These are phyloP conservation scores for Meriones psammophilus DNA, from an alignment of 2,797 vertebrate species.

Conservation along the genomic window DNA sequence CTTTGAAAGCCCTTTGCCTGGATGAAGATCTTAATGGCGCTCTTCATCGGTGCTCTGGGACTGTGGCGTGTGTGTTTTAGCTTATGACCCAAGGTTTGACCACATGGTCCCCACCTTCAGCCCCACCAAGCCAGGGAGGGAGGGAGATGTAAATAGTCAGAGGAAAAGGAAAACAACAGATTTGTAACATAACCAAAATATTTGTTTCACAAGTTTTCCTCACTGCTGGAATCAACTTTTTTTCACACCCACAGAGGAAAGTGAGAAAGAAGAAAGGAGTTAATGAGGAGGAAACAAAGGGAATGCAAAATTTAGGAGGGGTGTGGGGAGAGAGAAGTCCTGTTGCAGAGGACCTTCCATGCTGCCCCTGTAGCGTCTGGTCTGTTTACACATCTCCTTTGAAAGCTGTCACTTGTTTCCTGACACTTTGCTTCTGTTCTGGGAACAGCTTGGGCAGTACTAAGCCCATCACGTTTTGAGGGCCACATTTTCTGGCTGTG, in stretches of 20 bases:
- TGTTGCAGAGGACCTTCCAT: background rate
- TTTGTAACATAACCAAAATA: conserved; percentile 73
- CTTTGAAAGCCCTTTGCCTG: background rate
- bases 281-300: conserved; percentile 45
- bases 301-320: background rate
- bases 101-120: accelerated
- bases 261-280: conserved; percentile 31
- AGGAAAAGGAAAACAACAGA: conserved; percentile 65
- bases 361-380: background rate
- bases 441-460: background rate
- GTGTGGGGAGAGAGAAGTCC: background rate
- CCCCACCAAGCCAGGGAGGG: background rate
- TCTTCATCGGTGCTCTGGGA: background rate
- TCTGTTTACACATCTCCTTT: background rate
- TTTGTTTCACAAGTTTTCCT: conserved; percentile 75
- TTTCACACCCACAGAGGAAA: conserved; percentile 68
- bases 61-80: background rate
- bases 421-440: background rate
- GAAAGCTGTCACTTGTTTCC: background rate
- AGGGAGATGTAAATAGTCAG: conserved; percentile 38
- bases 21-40: background rate
- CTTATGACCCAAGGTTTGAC: accelerated
- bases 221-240: conserved; percentile 61
- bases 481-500: background rate
- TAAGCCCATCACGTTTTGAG: no score